A percentile compares a stretch with the other conserved stretches of the same genome.
phyloP scores from a whole-genome alignment of 2,797 vertebrate species.

The Sternotherus odoratus region DNA sequence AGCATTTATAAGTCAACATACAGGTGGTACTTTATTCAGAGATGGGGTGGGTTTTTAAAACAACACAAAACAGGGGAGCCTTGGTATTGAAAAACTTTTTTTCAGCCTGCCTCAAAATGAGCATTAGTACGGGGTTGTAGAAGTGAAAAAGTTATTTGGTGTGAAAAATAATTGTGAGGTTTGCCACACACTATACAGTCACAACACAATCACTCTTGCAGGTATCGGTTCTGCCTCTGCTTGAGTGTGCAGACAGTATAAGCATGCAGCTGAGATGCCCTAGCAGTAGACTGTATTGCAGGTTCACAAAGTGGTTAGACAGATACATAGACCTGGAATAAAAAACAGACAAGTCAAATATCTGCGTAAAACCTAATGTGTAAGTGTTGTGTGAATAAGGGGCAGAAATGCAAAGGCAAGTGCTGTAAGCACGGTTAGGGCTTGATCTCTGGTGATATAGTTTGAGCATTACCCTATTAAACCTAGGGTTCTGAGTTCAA shows the following conservation, averaged over 20 bases:
- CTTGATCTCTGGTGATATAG: not conserved
- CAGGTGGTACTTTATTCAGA: not conserved
- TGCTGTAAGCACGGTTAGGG: not conserved
- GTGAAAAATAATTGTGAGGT: not conserved
- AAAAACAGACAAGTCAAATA: not conserved
- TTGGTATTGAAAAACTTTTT: too few species aligned
- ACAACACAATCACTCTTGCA: not conserved
- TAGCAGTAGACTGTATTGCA: not conserved
- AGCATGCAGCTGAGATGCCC: not conserved
- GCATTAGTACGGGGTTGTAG: not conserved
- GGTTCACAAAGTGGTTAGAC: not conserved
- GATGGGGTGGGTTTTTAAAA: not conserved
- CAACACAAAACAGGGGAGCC: rapidly evolving
- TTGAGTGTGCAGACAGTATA: not conserved
- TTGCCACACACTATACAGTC: not conserved
- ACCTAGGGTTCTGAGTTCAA: too few species aligned
- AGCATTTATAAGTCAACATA: not conserved
- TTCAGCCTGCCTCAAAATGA: too few species aligned
- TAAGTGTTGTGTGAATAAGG: not conserved
- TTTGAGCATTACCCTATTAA: too few species aligned
- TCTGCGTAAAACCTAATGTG: not conserved
- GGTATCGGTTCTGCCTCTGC: not conserved
- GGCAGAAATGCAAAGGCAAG: not conserved
- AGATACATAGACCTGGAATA: not conserved
- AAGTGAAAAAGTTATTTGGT: not conserved